Conservation (phyloP, 2,797 vertebrate genomes). For the Hemibagrus guttatus region DNA sequence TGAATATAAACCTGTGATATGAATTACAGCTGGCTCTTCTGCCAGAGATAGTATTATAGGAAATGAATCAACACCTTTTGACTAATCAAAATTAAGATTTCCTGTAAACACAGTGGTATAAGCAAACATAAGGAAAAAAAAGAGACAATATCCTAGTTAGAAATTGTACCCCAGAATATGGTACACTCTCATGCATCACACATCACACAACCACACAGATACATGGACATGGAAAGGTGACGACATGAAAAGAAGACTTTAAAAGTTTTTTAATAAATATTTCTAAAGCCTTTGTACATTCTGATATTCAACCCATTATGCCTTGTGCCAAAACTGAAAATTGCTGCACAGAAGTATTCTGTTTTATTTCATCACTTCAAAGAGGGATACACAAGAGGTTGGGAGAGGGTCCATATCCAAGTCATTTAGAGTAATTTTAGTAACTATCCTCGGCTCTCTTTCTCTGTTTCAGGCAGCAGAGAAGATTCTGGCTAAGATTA, state of each 20-base stretch:
- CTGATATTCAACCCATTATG: neutral
- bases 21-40: neutral
- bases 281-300: constrained; percentile 1
- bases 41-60: too few species aligned
- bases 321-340: constrained; percentile 53
- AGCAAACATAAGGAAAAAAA: neutral
- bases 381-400: constrained; percentile 57
- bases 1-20: neutral
- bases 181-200: neutral
- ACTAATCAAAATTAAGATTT: neutral
- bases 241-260: neutral
- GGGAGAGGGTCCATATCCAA: constrained; percentile 45
- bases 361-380: constrained; percentile 63
- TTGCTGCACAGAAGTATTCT: constrained; percentile 52
- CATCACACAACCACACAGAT: neutral
- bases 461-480: constrained; percentile 60
- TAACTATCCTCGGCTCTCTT: constrained; percentile 57
- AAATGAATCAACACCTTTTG: neutral
- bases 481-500: constrained; percentile 59
- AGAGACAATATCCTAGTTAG: neutral
- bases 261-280: constrained; percentile 6
- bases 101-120: neutral
- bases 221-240: neutral
- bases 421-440: constrained; percentile 51
- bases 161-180: neutral